A percentile compares a stretch with the other conserved stretches of the same genome.
Conservation (phyloP, 2,888 invertebrate species). For the Clusia tigrina region DNA sequence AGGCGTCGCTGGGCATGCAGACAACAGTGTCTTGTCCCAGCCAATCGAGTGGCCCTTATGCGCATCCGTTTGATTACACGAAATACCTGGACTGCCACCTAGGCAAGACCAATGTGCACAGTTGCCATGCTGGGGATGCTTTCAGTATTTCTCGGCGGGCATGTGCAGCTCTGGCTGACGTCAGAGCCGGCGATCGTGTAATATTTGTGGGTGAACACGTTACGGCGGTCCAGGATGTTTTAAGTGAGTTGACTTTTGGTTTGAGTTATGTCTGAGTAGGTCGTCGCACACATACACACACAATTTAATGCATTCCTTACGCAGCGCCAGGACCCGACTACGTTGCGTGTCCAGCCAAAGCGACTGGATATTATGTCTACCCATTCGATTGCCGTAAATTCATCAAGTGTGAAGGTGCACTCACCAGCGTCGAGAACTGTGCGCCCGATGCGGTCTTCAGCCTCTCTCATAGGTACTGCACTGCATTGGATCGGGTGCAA, state of each 20-base stretch:
- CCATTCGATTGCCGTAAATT: neutral
- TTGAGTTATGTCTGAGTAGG: no score
- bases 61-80: slow-evolving; percentile 1
- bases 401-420: neutral
- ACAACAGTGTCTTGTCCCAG: neutral
- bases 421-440: neutral
- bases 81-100: neutral
- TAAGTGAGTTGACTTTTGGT: no score
- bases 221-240: no score
- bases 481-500: neutral
- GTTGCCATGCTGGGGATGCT: neutral
- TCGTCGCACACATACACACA: no score
- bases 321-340: neutral
- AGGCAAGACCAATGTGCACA: neutral
- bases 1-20: neutral
- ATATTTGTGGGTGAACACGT: neutral
- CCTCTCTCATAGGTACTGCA: neutral
- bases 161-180: neutral
- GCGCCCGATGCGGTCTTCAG: neutral
- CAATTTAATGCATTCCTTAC: no score
- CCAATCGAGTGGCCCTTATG: neutral
- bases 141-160: neutral
- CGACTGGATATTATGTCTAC: neutral
- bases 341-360: neutral
- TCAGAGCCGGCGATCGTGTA: neutral